A percentile compares a stretch with the other conserved stretches of the same genome.
Conservation (phyloP, 2,113 vertebrate species). For the Carollia perspicillata region DNA sequence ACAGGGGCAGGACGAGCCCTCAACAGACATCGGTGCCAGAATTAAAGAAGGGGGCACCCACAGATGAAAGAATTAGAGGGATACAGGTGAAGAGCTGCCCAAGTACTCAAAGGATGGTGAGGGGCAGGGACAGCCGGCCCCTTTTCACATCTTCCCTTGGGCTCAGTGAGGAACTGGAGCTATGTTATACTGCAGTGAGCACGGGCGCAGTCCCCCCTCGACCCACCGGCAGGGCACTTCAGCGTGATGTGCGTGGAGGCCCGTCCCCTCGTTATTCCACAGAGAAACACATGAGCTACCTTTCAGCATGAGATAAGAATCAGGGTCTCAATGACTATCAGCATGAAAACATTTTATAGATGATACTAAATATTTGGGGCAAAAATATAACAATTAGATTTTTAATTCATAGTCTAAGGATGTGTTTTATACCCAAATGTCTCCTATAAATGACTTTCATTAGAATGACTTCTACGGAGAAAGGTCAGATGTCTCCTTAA, state of each 20-base stretch:
- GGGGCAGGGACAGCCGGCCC: background rate
- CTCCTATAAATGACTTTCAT: background rate
- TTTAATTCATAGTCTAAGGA: background rate
- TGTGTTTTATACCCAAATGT: background rate
- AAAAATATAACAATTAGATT: background rate
- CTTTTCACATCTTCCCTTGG: background rate
- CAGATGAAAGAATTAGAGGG: background rate
- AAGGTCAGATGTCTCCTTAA: background rate
- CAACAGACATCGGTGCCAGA: background rate
- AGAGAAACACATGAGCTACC: background rate
- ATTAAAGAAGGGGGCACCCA: background rate
- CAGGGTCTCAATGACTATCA: background rate
- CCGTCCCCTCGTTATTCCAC: background rate
- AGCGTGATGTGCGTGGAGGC: background rate
- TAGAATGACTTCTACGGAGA: background rate
- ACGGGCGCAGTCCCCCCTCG: background rate
- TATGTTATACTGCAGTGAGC: background rate
- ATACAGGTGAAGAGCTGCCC: background rate
- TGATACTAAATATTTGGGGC: background rate
- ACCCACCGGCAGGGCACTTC: background rate
- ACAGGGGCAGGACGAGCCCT: background rate
- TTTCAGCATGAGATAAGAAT: background rate
- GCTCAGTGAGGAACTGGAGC: background rate
- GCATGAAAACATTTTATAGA: background rate
- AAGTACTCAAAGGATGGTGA: background rate